phyloP scores from a whole-genome alignment of 2,113 vertebrate species.

The Colaptes auratus region DNA sequence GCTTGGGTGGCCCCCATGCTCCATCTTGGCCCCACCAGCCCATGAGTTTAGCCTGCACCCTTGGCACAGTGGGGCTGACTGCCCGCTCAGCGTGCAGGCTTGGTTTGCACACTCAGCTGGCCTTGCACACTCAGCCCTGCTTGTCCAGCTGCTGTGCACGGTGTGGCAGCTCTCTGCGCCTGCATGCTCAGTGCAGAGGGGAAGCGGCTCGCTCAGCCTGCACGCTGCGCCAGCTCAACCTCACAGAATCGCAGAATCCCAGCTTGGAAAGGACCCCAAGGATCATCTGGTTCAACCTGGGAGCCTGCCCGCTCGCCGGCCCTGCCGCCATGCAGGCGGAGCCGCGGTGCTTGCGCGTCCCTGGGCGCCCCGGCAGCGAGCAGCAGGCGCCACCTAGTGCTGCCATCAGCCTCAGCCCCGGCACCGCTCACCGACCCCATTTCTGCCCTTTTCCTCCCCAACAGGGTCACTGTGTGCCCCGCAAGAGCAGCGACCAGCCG shows the following conservation, averaged over 20 bases:
- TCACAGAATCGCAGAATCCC: no score
- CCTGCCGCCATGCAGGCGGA: no score
- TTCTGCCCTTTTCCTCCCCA: not conserved
- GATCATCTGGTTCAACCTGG: no score
- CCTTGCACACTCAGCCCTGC: not conserved
- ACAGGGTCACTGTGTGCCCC: fast-evolving
- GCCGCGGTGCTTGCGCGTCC: not conserved
- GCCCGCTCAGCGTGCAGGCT: not conserved
- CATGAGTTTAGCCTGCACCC: not conserved
- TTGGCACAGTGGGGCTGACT: no score
- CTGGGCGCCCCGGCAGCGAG: not conserved
- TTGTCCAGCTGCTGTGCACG: fast-evolving
- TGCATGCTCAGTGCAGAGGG: fast-evolving
- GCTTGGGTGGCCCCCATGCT: not conserved
- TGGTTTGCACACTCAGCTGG: not conserved
- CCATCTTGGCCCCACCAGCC: not conserved
- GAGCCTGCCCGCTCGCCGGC: no score
- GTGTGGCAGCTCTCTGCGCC: not conserved
- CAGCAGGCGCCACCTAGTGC: slow-evolving; percentile 55
- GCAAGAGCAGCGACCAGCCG: not conserved
- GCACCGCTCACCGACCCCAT: fast-evolving
- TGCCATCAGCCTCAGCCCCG: not conserved
- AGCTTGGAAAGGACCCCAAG: not conserved
- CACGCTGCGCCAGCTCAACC: not conserved
- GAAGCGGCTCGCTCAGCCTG: fast-evolving